Evolutionary conservation across 2,113 vertebrate species (phyloP).

Genomic region (Pagrus major): DNA sequence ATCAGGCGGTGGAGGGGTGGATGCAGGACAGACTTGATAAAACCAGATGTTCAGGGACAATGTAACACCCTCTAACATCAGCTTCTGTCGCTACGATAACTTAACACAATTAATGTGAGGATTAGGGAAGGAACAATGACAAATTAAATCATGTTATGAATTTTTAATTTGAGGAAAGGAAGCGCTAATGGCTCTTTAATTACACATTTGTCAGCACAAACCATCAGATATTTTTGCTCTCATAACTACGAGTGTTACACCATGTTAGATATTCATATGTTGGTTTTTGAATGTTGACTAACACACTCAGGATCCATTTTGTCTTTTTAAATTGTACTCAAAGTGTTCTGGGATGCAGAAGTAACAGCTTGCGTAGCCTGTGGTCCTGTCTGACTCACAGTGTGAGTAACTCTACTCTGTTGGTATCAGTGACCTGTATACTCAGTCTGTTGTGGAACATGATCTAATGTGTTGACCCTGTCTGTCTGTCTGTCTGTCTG

Average conservation of each 20-base stretch:
- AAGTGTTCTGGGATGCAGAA: neutral
- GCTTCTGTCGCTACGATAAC: neutral
- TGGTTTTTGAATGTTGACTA: neutral
- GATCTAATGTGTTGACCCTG: conserved; percentile 38
- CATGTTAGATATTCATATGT: neutral
- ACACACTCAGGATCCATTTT: neutral
- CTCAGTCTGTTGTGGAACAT: conserved; percentile 22
- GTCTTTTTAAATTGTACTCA: neutral
- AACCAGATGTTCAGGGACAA: no score
- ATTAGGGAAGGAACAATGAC: neutral
- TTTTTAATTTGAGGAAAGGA: neutral
- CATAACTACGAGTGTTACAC: no score
- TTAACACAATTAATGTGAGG: neutral
- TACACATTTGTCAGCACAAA: neutral
- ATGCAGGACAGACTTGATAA: no score
- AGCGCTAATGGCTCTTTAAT: neutral
- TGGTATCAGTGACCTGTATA: conserved; percentile 18
- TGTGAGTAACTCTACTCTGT: conserved; percentile 15
- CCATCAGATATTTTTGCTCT: neutral
- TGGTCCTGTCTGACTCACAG: neutral
- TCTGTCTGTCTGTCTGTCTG: no score
- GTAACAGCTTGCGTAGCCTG: neutral
- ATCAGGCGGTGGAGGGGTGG: no score
- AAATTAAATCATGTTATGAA: neutral
- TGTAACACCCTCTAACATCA: no score